These are phyloP conservation scores for Apodemia duryi DNA, from an alignment of 2,888 invertebrate genomes.

Conservation along the genomic window DNA sequence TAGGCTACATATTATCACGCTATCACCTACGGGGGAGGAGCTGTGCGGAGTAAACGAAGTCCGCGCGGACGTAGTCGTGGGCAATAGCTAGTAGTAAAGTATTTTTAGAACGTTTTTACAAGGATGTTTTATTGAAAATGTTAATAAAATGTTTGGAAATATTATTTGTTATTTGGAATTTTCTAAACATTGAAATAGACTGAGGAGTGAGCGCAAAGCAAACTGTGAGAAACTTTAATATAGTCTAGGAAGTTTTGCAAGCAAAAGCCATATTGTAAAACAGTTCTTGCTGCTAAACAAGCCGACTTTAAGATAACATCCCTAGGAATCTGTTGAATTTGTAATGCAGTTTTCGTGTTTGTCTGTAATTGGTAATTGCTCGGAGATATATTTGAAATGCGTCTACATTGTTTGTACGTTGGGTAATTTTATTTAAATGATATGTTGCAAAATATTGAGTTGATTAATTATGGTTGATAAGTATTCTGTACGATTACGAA, in stretches of 20 bases:
- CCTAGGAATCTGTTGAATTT: slow-evolving; percentile 7
- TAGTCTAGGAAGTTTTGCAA: slow-evolving; percentile 34
- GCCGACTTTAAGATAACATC: slow-evolving; percentile 24
- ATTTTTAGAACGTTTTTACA: too few relatives aligned
- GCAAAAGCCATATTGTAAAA: slow-evolving; percentile 35
- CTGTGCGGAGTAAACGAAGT: too few relatives aligned
- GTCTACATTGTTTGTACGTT: neutral
- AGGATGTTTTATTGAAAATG: too few relatives aligned
- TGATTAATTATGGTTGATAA: too few relatives aligned
- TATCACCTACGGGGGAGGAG: too few relatives aligned
- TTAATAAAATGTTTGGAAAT: too few relatives aligned
- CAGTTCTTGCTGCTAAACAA: slow-evolving; percentile 30
- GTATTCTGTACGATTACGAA: too few relatives aligned
- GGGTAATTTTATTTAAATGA: neutral
- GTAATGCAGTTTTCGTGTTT: slow-evolving; percentile 12
- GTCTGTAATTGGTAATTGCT: neutral
- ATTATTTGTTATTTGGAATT: too few relatives aligned
- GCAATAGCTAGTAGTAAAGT: too few relatives aligned
- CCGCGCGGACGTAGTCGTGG: too few relatives aligned
- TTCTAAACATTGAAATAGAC: neutral
- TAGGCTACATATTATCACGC: too few relatives aligned
- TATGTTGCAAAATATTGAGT: too few relatives aligned
- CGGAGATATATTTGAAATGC: neutral
- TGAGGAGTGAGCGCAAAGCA: slow-evolving; percentile 5
- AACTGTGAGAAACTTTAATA: slow-evolving; percentile 23